A percentile compares a stretch with the other conserved stretches of the same genome.
Conservation (phyloP, 2,888 invertebrate genomes). For the Halocaridina rubra region DNA sequence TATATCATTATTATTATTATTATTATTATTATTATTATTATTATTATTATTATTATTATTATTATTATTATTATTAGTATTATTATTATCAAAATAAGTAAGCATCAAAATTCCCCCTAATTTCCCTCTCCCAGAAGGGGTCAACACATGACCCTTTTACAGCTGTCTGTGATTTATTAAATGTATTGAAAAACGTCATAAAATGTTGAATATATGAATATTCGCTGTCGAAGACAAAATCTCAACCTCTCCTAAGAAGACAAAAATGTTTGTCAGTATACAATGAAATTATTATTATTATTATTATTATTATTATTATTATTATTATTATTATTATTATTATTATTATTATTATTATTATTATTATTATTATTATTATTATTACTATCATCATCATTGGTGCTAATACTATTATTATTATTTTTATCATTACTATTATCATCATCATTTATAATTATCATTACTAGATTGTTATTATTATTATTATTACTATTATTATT, state of each 20-base stretch:
- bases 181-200: neutral
- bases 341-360: neutral
- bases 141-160: neutral
- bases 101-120: neutral
- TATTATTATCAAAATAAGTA: no score
- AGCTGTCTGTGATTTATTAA: neutral
- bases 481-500: conserved; percentile 12
- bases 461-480: no score
- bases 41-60: no score
- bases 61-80: no score
- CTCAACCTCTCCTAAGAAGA: no score
- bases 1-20: no score
- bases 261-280: no score
- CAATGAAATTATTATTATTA: neutral
- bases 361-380: neutral
- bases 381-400: neutral
- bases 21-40: no score
- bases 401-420: neutral
- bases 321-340: conserved; percentile 1
- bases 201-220: neutral
- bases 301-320: neutral
- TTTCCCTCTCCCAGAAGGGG: neutral
- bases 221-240: neutral
- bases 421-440: no score
- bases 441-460: no score